phyloP scores from a whole-genome alignment of 2,888 invertebrate genomes.

The Nudaria mundana region DNA sequence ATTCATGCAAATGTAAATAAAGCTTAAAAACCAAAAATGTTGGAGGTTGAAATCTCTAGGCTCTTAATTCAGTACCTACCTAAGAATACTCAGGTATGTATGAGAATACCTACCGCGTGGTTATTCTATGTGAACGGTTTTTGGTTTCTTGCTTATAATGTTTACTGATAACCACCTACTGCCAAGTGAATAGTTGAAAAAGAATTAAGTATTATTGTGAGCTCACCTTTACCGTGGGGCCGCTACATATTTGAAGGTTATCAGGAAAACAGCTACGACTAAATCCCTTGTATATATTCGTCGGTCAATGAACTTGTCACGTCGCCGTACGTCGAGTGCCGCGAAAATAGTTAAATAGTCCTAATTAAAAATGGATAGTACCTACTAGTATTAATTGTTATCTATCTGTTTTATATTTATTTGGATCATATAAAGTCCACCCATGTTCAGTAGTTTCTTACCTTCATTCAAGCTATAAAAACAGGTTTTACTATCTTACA shows the following conservation, averaged over 20 bases:
- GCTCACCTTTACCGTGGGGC: slow-evolving; percentile 38
- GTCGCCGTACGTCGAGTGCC: slow-evolving; percentile 30
- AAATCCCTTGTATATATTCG: slow-evolving; percentile 52
- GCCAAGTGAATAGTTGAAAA: slow-evolving; percentile 24
- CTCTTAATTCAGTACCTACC: too few species aligned
- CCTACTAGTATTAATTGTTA: not conserved
- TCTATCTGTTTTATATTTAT: not conserved
- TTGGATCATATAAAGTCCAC: too few species aligned
- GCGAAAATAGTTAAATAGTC: slow-evolving; percentile 40
- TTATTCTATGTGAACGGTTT: too few species aligned
- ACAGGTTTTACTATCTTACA: too few species aligned
- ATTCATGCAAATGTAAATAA: too few species aligned
- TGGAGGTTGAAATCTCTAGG: too few species aligned
- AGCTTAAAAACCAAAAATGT: too few species aligned
- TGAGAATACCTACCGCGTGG: too few species aligned
- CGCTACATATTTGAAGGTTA: slow-evolving; percentile 50
- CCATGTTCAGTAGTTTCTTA: too few species aligned
- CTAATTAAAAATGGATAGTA: slow-evolving; percentile 17
- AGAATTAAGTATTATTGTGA: slow-evolving; percentile 12
- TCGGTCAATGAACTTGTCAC: slow-evolving; percentile 49
- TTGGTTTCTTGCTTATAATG: too few species aligned
- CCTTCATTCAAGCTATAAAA: too few species aligned
- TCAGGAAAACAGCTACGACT: slow-evolving; percentile 39
- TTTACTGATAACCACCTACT: slow-evolving; percentile 14
- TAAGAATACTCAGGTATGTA: too few species aligned